Evolutionary conservation across 1,140 invertebrate species (phyloP).

Genomic region (Temnothorax nylanderi): DNA sequence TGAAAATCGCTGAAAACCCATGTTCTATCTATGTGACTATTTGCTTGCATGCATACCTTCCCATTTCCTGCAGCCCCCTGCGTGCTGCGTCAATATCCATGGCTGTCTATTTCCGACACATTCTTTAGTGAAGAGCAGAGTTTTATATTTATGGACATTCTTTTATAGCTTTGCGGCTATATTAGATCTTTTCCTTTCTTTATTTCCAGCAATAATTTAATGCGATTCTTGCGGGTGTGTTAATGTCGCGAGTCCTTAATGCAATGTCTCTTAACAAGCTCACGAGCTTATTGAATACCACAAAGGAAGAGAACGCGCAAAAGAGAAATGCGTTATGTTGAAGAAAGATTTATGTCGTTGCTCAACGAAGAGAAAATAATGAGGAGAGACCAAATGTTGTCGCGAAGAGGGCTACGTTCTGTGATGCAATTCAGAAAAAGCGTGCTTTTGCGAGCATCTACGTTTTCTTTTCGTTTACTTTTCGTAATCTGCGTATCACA

Average conservation of each 20-base stretch:
- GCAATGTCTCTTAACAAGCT: slow-evolving; percentile 36
- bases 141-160: slow-evolving; percentile 22
- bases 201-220: background rate
- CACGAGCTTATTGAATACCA: slow-evolving; percentile 33
- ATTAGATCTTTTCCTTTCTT: background rate
- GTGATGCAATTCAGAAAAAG: slow-evolving; percentile 34
- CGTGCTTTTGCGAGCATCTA: background rate
- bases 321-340: slow-evolving; percentile 37
- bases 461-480: slow-evolving; percentile 14
- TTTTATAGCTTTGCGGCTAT: background rate
- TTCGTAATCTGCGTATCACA: background rate
- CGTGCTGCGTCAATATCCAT: slow-evolving; percentile 12
- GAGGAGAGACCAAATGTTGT: slow-evolving; percentile 35
- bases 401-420: background rate
- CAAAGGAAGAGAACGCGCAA: slow-evolving; percentile 5
- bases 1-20: background rate
- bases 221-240: slow-evolving; percentile 1
- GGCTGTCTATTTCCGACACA: background rate
- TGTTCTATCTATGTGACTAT: slow-evolving; percentile 15
- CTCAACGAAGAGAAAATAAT: slow-evolving; percentile 46
- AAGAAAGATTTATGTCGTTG: slow-evolving; percentile 42
- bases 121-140: background rate
- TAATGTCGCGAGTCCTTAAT: slow-evolving; percentile 21
- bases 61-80: background rate
- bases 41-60: background rate